Base-by-base conservation (phyloP, 2,113 vertebrate genomes). In the Paradisaea rubra region DNA sequence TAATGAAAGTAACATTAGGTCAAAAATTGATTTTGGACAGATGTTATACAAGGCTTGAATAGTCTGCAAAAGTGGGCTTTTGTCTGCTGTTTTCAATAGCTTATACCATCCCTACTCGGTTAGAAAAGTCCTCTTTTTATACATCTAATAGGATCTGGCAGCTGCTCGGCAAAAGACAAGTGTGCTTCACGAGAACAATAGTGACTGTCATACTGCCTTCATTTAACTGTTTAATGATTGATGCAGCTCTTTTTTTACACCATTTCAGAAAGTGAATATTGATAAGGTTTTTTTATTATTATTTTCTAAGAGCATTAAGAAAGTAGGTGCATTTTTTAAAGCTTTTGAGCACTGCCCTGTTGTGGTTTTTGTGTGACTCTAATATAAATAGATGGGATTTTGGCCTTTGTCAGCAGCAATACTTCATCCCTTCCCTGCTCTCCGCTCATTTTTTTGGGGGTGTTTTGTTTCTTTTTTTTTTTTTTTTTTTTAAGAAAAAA, bases 131-230 rank as follows among this genome's bases (percentile, higher is more conserved):
- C 95, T 81, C 88, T 93, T 89, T 95, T 94, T 93, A 73, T 87
- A 95, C 89, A 84, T 97, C 92, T 97, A 96, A 94, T 96, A 94
- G 96, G 95, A 95, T 92, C 93, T 96, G 92, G 97, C 96, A 97
- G 97, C 97, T 98, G 97, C 93, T 93, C 92, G 65, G 95, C 89
- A 96, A 96, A 97, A 94, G 95, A 95, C 96, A 94, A 89, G 89
- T 89, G 94, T 85, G 61, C 95, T 96, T 84, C 77, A 90, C 5
- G 80, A 91, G 95, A 97, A 97, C 96, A 96, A 95, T 96, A 96
- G 96, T 83, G 68, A 94, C 94, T 96, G 96, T 96, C 93, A 61
- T 86, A 92, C 89, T 57, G 88, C 91, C 76, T 91, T 88, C 88
- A 94, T 95, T 97, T 97, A 95, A 93, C 96, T 96, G 96, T 95